Evolutionary conservation across 2,888 invertebrate genomes (phyloP), one percentile per base, ranked within the genome.

Genomic region (Spodoptera picta): DNA sequence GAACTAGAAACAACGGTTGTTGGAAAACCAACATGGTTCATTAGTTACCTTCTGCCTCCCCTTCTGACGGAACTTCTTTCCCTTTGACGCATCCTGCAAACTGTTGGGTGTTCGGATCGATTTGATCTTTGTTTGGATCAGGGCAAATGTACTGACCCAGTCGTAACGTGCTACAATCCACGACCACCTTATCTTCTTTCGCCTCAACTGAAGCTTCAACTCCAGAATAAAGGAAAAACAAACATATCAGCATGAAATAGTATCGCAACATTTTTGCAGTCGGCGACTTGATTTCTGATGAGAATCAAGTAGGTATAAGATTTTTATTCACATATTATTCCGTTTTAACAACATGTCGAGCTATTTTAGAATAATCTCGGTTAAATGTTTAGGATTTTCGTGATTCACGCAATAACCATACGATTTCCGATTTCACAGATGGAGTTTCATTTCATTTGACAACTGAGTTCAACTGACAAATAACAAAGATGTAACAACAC

Each of bases 21-120:
- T 27, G 9, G 7, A 6, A 36, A 36, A 36, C 7, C 6, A 24
- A 19, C 4, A 43, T 1, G n/a, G 11, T 12, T 14, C 19, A 27
- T 3, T 19, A 19, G 5, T 77, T 92, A 98, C 98, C 97, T 95
- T 96, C 96, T 9, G 98, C 98, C 90, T 96, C 96, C 73, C 97
- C 97, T 83, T 97, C 96, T 78, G 93, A 96, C 90, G 93, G 89
- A 23, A 87, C 82, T 27, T 85, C 86, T 75, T 92, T 93, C 24
- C 94, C 94, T 81, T 91, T 90, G 1, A 96, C 96, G 87, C 99
- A 99, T 62, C 97, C 98, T 75, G 91, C 92, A 42, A 97, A 96
- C 86, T 99, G 98, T 88, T 99, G 99, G 0, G 99, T 99, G 83
- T 97, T 96, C 0, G 96, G 96, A 88, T 99, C 98, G 81, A 99